Evolutionary conservation across 2,888 invertebrate genomes (phyloP), one percentile per base, ranked within the genome.

Genomic region (Eledona agricola): DNA sequence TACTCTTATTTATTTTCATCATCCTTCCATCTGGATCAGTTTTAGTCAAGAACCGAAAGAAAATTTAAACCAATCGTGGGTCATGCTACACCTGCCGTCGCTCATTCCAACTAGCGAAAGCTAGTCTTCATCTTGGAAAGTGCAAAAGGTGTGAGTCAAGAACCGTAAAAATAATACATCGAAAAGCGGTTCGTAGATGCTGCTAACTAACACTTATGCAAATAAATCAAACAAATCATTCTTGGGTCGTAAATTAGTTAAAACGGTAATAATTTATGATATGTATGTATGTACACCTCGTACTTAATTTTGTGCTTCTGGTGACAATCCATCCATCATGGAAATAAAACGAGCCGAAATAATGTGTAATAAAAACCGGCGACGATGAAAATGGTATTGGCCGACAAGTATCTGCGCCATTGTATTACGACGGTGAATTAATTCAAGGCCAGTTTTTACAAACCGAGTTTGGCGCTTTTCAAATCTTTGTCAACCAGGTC

Each of bases 51-150:
- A n/a, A n/a, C n/a, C n/a, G n/a, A n/a, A n/a, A n/a, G n/a, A n/a
- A n/a, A n/a, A n/a, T n/a, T n/a, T n/a, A n/a, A n/a, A n/a, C n/a
- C n/a, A n/a, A 42, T 16, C 26, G 50, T 34, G 50, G 50, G 46
- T 7, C 52, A 52, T 32, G 26, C 52, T 52, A 52, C 52, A 52
- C 52, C 52, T 52, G 52, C 46, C 52, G 52, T 46, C 46, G 32
- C 22, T 10, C 38, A 10, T 25, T 32, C 38, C 45, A 52, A 52
- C 52, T 52, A 52, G 25, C 23, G 10, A 16, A 3, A 4, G 12
- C 32, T 12, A 32, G 17, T 25, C 23, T 13, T 19, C 16, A 15
- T 1, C 11, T 2, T 19, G 15, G 9, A 19, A 23, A 51, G 26
- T 20, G 31, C 13, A 20, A 38, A 52, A 46, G 52, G 52, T 52